Base-by-base conservation (phyloP, 2,113 vertebrate species). In the rabbit (Oryctolagus cuniculus) region DNA sequence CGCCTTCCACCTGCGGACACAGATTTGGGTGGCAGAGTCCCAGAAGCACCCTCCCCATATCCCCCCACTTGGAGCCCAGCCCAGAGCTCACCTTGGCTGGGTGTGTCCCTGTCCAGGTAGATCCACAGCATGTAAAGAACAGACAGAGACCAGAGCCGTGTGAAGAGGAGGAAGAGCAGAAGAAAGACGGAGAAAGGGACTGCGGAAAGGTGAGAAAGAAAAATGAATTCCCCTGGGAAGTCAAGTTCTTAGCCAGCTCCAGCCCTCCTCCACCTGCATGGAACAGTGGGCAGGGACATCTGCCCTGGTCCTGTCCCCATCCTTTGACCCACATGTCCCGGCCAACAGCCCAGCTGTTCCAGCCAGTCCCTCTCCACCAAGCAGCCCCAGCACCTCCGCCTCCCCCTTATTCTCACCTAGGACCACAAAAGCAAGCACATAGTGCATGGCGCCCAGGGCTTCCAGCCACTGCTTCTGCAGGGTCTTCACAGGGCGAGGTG, bases 51-150 rank as follows among this genome's bases (percentile, higher is more conserved):
- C 55, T 58, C 2, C 51, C 66, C 58, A 38, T 15, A 38, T 79
- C 64, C 38, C 16, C 25, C 6, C 24, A 6, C 70, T 3, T 0
- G 4, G 55, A 4, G 12, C 61, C 44, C 19, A 3, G 27, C 74
- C 58, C 1, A 44, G n/a, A 10, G 7, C 72, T 92, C 95, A 99
- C 99, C 99, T 99, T 75, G 97, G 84, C 97, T 97, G 21, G 99
- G 99, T 1, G 98, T 99, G n/a, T 98, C 64, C 98, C 98, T 98
- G 95, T 99, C 99, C 16, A 96, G 61, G 82, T 98, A 87, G 77
- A 98, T 74, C 99, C 99, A 99, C 21, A 95, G 58, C 25, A 98
- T 97, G 96, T 98, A 99, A 3, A 99, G 95, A 73, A 97, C 84
- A 1, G 98, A 64, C 25, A 99, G 13, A 0, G 91, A 95, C 98